phyloP scores from a whole-genome alignment of 2,797 vertebrate genomes.

The Oryzias dopingdopingensis region DNA sequence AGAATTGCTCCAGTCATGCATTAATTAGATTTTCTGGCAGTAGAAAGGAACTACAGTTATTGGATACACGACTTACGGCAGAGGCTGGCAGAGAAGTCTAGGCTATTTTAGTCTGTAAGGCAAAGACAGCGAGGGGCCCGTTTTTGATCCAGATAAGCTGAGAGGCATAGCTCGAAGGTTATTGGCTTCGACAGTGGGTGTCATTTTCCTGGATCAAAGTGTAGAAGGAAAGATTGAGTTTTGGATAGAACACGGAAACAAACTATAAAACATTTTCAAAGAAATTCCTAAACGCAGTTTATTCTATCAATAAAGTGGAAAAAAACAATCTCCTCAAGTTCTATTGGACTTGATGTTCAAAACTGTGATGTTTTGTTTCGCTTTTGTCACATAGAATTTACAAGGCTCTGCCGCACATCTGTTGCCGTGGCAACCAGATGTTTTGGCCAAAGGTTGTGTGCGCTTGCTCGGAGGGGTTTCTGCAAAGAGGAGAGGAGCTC shows the following conservation, averaged over 20 bases:
- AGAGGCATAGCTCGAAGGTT: constrained; percentile 31
- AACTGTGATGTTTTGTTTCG: constrained; percentile 16
- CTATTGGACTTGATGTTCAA: constrained; percentile 10
- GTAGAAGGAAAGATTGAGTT: constrained; percentile 18
- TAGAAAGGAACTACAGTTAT: constrained; percentile 22
- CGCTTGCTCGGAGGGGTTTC: constrained; percentile 28
- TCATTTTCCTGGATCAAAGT: constrained; percentile 20
- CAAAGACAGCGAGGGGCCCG: constrained; percentile 16
- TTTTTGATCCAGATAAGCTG: constrained; percentile 36
- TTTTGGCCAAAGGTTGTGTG: constrained; percentile 27
- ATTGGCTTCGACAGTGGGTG: constrained; percentile 24
- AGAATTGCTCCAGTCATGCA: constrained; percentile 12
- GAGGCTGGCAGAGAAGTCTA: constrained; percentile 28
- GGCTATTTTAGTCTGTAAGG: constrained; percentile 24
- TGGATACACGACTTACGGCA: constrained; percentile 24
- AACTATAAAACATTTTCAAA: no score
- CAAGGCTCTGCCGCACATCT: constrained; percentile 12
- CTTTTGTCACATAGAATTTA: constrained; percentile 6
- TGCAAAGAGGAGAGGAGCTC: constrained; percentile 22
- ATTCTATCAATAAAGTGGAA: constrained; percentile 6
- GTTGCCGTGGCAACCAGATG: constrained; percentile 38
- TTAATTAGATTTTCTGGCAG: constrained; percentile 33
- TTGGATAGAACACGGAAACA: constrained; percentile 3
- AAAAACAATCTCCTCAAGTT: constrained; percentile 11
- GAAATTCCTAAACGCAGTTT: not conserved